Evolutionary conservation across 2,888 invertebrate species (phyloP).

Genomic region (Serrognathus titanus): DNA sequence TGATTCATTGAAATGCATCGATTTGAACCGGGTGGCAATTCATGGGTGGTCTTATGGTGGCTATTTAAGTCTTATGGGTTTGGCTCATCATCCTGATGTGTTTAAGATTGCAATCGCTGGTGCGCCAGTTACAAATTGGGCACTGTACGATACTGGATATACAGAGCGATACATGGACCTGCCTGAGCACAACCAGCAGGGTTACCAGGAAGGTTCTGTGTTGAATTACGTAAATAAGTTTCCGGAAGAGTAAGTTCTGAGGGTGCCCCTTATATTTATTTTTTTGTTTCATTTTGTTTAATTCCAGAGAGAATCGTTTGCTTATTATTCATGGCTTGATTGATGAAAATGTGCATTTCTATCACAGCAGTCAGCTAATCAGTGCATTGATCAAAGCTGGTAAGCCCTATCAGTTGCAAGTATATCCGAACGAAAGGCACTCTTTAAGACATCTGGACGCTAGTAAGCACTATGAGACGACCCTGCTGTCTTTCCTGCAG

Average conservation of each 20-base stretch:
- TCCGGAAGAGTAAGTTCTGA: slow-evolving; percentile 79
- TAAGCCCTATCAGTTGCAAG: slow-evolving; percentile 92
- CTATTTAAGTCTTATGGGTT: slow-evolving; percentile 90
- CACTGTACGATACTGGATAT: slow-evolving; percentile 96
- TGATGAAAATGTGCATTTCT: slow-evolving; percentile 99
- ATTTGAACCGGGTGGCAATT: slow-evolving; percentile 87
- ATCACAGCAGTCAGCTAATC: slow-evolving; percentile 89
- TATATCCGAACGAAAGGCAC: slow-evolving; percentile 96
- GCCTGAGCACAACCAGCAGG: slow-evolving; percentile 70
- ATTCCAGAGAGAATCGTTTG: slow-evolving; percentile 75
- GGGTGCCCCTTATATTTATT: not conserved
- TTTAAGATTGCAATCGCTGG: slow-evolving; percentile 96
- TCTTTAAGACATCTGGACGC: slow-evolving; percentile 90
- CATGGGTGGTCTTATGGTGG: slow-evolving; percentile 99
- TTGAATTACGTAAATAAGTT: slow-evolving; percentile 81
- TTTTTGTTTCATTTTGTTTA: not conserved
- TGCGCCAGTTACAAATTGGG: slow-evolving; percentile 97
- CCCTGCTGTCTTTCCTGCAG: slow-evolving; percentile 87
- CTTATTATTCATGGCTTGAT: slow-evolving; percentile 95
- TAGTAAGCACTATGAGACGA: slow-evolving; percentile 95
- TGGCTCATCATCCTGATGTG: slow-evolving; percentile 87
- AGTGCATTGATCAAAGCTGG: slow-evolving; percentile 88
- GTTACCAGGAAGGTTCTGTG: slow-evolving; percentile 82
- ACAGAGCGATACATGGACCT: slow-evolving; percentile 96
- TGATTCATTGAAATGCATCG: slow-evolving; percentile 81